Percentiles rank a stretch among this genome's conserved stretches.
Evolutionary conservation across 1,140 invertebrate species (phyloP).

Genomic region (Hycleus cichorii): DNA sequence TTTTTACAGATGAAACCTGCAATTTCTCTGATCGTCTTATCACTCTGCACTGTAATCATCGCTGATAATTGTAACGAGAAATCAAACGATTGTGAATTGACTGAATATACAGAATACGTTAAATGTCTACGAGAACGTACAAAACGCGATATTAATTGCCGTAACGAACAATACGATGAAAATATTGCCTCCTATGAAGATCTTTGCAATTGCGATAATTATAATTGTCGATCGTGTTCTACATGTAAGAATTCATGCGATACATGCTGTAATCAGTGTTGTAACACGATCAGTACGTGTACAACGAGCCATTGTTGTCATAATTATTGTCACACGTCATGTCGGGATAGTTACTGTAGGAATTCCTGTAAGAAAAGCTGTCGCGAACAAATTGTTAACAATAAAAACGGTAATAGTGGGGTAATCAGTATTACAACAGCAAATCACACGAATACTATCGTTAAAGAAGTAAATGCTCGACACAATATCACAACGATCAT

Average conservation of each 20-base stretch:
- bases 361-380: slow-evolving; percentile 3
- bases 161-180: neutral
- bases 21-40: neutral
- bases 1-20: slow-evolving; percentile 3
- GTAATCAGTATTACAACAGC: no score
- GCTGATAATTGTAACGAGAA: slow-evolving; percentile 1
- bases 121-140: slow-evolving; percentile 1
- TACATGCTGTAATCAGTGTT: slow-evolving; percentile 3
- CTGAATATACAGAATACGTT: slow-evolving; percentile 6
- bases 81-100: slow-evolving; percentile 7
- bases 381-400: neutral
- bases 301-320: slow-evolving; percentile 5
- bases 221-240: neutral
- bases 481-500: slow-evolving; percentile 38
- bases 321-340: slow-evolving; percentile 1
- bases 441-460: slow-evolving; percentile 1
- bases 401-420: neutral
- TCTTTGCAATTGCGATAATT: slow-evolving; percentile 1
- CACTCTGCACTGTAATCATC: neutral
- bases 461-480: neutral
- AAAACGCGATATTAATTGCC: slow-evolving; percentile 1
- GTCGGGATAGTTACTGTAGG: neutral
- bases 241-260: neutral
- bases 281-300: neutral
- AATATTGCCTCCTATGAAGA: neutral